These are phyloP conservation scores for Linurgus olivaceus DNA, from an alignment of 2,797 vertebrate species.

Conservation along the genomic window DNA sequence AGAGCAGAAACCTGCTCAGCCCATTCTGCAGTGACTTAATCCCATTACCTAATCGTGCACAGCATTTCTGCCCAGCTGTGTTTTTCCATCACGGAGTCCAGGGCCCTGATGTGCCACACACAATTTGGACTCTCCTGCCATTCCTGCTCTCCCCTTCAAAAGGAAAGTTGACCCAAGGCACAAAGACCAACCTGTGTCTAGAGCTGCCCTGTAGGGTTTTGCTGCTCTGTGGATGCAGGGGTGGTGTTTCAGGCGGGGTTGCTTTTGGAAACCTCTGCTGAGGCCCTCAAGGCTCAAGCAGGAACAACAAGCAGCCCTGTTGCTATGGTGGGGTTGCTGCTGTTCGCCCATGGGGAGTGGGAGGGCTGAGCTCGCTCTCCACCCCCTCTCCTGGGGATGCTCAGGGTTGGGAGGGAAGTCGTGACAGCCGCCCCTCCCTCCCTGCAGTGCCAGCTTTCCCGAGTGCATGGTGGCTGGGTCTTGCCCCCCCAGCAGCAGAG, in stretches of 20 bases:
- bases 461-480: fast-evolving
- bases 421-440: background rate
- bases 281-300: background rate
- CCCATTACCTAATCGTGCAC: constrained; percentile 47
- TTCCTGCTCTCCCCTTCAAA: background rate
- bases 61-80: constrained; percentile 47
- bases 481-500: background rate
- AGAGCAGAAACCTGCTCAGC: constrained; percentile 38
- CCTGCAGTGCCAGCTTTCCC: fast-evolving
- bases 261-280: background rate
- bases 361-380: constrained; percentile 26
- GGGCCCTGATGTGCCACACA: background rate
- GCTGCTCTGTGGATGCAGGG: fast-evolving
- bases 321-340: background rate
- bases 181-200: background rate
- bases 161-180: background rate
- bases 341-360: background rate
- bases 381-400: background rate
- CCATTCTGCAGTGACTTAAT: constrained; percentile 55
- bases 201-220: fast-evolving
- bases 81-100: constrained; percentile 29
- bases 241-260: background rate
- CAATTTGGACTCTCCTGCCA: background rate
- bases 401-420: fast-evolving
- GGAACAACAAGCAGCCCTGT: background rate